Evolutionary conservation across 1,140 invertebrate genomes (phyloP), one percentile per base, ranked within the genome.

Genomic region (Acromyrmex charruanus): DNA sequence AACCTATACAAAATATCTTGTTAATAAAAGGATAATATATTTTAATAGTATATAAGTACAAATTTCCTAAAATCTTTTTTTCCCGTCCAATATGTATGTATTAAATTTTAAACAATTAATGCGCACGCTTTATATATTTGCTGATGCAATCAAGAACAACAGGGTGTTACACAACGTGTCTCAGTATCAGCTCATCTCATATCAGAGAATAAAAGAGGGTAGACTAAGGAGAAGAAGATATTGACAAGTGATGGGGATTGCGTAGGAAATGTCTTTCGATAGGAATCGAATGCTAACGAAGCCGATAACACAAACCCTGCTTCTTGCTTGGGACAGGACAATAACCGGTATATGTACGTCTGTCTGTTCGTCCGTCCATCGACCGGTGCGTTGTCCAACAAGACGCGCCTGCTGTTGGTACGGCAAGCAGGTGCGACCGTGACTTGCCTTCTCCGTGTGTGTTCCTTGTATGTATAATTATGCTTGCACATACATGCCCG

Each of bases 341-440:
- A 93, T 93, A 91, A 92, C 86, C 89, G 88, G 87, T 89, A 77
- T 77, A 81, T 74, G 61, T 84, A 75, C 77, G 85, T 82, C 77
- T 44, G 85, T 88, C 49, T 28, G 51, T 87, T 7, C 61, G 85
- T 92, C 89, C 87, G 88, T 94, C 87, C 90, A 87, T 91, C 88
- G 89, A 89, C 91, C 89, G 90, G 88, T 91, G 85, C 82, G 72
- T 84, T 72, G 87, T 92, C 91, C 89, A 92, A 92, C 91, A 66
- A 85, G 81, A 91, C 82, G 89, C 87, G 88, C 71, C 89, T 92
- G 91, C 89, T 91, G 91, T 92, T 90, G 87, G 87, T 88, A 66
- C 44, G 87, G 58, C 82, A 85, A 87, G 92, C 94, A 94, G 94
- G 94, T 94, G 93, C 93, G 88, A 90, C 82, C 89, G 89, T 94